Conservation (phyloP, 2,113 vertebrate genomes). For the Gnathonemus longibarbis region DNA sequence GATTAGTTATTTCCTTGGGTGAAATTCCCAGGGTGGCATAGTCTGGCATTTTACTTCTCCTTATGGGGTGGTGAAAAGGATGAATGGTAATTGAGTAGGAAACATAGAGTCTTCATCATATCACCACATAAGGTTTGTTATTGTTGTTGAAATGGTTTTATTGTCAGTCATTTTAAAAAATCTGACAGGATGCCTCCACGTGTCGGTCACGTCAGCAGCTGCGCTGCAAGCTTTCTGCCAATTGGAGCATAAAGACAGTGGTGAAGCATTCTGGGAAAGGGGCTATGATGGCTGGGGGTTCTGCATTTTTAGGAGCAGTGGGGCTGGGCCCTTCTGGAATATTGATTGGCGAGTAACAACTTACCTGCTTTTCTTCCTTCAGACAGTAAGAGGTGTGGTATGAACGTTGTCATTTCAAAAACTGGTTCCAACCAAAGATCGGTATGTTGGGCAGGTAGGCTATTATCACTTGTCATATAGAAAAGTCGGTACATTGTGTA, state of each 20-base stretch:
- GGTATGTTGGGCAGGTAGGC: neutral
- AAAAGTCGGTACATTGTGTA: neutral
- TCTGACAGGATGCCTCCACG: constrained; percentile 50
- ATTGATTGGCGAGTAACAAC: constrained; percentile 62
- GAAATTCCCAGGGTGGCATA: no score
- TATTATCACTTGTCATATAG: neutral
- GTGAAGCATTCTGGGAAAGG: constrained; percentile 63
- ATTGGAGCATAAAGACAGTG: constrained; percentile 66
- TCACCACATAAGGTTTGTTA: neutral
- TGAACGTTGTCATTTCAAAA: neutral
- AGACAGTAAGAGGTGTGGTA: neutral
- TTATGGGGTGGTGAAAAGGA: no score
- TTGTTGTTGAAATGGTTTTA: neutral
- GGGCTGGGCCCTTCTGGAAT: constrained; percentile 71
- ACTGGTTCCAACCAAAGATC: neutral
- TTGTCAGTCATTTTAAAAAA: neutral
- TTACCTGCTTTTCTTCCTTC: neutral
- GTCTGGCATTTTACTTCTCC: no score
- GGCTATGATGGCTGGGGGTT: constrained; percentile 53
- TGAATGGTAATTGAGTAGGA: no score
- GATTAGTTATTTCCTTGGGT: no score
- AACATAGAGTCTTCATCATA: no score
- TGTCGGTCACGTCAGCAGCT: constrained; percentile 60
- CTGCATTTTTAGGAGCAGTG: constrained; percentile 70
- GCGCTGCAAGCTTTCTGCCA: constrained; percentile 59